Conservation (phyloP, 1,140 invertebrate species). For the Pentalonia nigronervosa region DNA sequence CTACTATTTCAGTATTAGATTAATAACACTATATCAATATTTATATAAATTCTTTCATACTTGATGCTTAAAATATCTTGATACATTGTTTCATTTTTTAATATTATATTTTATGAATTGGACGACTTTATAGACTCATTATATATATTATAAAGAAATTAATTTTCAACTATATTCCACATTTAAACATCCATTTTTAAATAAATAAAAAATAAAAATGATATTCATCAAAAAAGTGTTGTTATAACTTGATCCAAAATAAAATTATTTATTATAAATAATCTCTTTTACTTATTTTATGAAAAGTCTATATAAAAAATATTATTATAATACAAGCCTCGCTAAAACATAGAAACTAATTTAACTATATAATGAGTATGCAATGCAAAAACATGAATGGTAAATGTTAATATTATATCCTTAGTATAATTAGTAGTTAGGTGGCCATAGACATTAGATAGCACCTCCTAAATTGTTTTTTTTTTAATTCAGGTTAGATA, state of each 20-base stretch:
- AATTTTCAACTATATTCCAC: not conserved
- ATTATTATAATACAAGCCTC: not conserved
- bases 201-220: not conserved
- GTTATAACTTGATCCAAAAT: not conserved
- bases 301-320: not conserved
- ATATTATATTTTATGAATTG: too few species aligned
- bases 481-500: not conserved
- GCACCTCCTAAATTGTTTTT: not conserved
- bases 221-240: too few species aligned
- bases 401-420: too few species aligned
- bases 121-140: not conserved
- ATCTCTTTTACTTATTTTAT: not conserved
- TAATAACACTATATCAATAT: not conserved
- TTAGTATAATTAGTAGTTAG: not conserved
- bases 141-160: not conserved
- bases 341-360: not conserved
- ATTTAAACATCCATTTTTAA: not conserved
- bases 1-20: not conserved
- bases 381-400: not conserved
- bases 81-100: not conserved
- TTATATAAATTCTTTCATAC: not conserved
- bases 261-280: not conserved
- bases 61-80: not conserved
- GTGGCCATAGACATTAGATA: not conserved
- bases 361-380: not conserved